Percentiles rank a stretch among this genome's conserved stretches.
phyloP scores from a whole-genome alignment of 2,797 vertebrate species.

The Varecia variegata region DNA sequence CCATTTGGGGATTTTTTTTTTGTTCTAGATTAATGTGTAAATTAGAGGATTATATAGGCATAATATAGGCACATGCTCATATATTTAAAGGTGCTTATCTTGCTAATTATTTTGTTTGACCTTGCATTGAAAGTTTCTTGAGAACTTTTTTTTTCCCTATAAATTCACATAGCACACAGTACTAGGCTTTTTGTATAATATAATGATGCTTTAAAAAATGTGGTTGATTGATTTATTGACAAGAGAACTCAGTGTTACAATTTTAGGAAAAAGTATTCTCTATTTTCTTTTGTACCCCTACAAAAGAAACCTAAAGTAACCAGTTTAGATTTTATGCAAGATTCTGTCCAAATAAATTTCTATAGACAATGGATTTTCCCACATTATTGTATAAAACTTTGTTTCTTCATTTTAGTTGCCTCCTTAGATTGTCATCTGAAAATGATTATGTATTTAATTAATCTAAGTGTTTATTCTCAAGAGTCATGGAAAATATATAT shows the following conservation, averaged over 20 bases:
- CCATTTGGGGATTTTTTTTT: background rate
- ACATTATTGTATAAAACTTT: background rate
- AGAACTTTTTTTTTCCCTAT: background rate
- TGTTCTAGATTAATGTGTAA: background rate
- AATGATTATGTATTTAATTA: conserved; percentile 64
- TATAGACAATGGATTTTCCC: background rate
- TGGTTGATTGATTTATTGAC: background rate
- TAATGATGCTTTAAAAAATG: background rate
- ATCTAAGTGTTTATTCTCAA: conserved; percentile 57
- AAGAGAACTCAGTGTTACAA: background rate
- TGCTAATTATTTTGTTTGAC: conserved; percentile 32
- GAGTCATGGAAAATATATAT: background rate
- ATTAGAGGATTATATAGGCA: background rate
- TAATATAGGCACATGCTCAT: background rate
- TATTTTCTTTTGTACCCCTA: background rate
- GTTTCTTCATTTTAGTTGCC: conserved; percentile 24
- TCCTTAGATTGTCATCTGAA: conserved; percentile 60
- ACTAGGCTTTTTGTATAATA: background rate
- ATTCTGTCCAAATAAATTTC: conserved; percentile 25
- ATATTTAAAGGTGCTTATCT: conserved; percentile 13
- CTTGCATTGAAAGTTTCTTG: background rate
- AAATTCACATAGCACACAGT: background rate
- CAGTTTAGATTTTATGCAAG: background rate
- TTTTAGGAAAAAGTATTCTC: conserved; percentile 31
- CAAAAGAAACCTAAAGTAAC: background rate